phyloP scores from a whole-genome alignment of 2,113 vertebrate genomes.

The Cardinalis cardinalis region DNA sequence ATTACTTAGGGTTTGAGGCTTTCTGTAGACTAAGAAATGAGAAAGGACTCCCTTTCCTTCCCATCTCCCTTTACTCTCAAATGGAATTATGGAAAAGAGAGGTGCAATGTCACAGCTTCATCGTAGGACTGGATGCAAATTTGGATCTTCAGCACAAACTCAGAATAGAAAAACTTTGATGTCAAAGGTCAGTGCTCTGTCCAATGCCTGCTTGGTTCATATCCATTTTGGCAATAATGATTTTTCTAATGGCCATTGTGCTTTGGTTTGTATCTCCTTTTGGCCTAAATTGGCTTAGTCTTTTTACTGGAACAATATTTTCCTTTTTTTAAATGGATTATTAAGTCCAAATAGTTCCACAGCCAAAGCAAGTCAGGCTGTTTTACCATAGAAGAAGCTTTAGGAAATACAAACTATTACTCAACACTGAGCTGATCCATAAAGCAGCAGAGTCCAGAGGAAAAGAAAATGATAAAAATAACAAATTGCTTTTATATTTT shows the following conservation, averaged over 20 bases:
- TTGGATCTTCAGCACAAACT: background rate
- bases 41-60: no score
- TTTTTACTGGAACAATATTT: background rate
- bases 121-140: background rate
- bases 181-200: background rate
- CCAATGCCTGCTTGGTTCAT: background rate
- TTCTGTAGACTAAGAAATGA: background rate
- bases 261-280: background rate
- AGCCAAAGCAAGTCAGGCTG: background rate
- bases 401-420: background rate
- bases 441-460: background rate
- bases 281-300: background rate
- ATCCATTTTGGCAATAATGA: background rate
- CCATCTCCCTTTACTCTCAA: background rate
- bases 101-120: accelerated
- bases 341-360: background rate
- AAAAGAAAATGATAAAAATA: background rate
- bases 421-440: background rate
- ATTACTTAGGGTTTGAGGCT: background rate
- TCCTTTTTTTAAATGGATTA: background rate
- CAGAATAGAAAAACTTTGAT: background rate
- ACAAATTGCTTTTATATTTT: background rate
- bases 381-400: background rate
- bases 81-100: background rate
- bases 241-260: background rate